Base-by-base conservation (phyloP, 1,140 invertebrate species). In the Scaptomyza hsui region DNA sequence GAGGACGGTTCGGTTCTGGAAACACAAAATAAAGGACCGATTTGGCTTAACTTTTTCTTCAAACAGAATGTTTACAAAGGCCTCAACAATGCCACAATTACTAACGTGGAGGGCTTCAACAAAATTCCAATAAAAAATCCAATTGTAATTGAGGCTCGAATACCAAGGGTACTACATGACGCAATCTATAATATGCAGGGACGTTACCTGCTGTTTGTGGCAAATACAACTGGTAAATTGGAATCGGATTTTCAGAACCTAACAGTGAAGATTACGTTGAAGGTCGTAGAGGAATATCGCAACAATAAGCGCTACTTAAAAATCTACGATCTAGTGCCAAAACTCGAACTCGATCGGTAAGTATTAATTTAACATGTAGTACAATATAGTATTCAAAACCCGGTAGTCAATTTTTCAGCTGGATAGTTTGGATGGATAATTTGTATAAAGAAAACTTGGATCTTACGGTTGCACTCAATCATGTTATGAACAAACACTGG, bases 371-470 rank as follows among this genome's bases (percentile, higher is more conserved):
- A 62, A 2, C 13, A 85, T 29, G 6, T 10, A n/a, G n/a, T n/a
- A n/a, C 7, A 7, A 1, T 29, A 7, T 10, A 9, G 1, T 2
- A 9, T 1, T 29, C 0, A 29, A 29, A 29, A 29, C 6, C 26
- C 26, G 26, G 1, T 29, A 9, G 1, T n/a, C 9, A 6, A 1
- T 1, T 19, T 69, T 62, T 1, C 16, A 85, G 80, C 0, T 85
- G 72, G 76, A 67, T 73, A 6, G 35, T 65, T 3, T 64, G 32
- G 68, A 13, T 79, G 4, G 67, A 79, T 47, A 44, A 57, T 13
- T 51, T 85, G n/a, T 85, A 73, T 41, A 57, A 10, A n/a, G 80
- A 85, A 44, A 85, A 85, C 35, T 45, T 7, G 4, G 81, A 80
- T 19, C 13, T 85, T 0, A 76, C 80, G 0, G 29, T 76, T 41